Percentiles rank a stretch among this genome's conserved stretches.
Conservation (phyloP, 2,797 vertebrate species). For the Sebastes melanostomus region DNA sequence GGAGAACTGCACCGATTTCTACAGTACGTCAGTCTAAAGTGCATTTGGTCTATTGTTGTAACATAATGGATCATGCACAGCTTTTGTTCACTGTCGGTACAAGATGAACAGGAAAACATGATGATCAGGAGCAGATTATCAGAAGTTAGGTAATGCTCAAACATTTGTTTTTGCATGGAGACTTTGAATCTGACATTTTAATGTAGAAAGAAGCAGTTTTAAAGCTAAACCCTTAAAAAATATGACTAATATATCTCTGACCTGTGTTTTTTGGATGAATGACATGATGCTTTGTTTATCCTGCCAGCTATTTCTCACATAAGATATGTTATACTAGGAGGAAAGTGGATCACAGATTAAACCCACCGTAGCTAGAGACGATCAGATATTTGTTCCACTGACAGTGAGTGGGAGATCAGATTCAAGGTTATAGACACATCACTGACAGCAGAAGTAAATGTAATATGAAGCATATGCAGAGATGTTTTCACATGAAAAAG, state of each 20-base stretch:
- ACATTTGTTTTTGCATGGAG: not conserved
- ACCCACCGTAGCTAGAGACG: not conserved
- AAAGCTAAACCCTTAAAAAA: not conserved
- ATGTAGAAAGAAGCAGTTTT: not conserved
- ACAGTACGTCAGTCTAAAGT: not conserved
- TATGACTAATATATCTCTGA: not conserved
- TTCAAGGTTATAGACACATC: conserved; percentile 13
- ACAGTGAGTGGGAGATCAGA: conserved; percentile 1
- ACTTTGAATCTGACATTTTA: not conserved
- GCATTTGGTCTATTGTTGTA: not conserved
- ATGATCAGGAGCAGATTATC: conserved; percentile 7
- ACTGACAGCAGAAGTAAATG: not conserved
- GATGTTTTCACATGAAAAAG: not conserved
- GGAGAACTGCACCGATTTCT: not conserved
- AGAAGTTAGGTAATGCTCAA: not conserved
- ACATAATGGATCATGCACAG: conserved; percentile 3
- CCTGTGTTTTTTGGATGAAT: not conserved
- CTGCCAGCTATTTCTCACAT: not conserved
- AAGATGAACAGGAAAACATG: conserved; percentile 14
- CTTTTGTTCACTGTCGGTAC: conserved; percentile 11
- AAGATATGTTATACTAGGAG: not conserved
- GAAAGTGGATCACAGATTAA: not conserved
- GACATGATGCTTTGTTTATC: not conserved
- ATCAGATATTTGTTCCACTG: not conserved
- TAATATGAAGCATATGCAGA: not conserved